A percentile compares a stretch with the other conserved stretches of the same genome.
Conservation (phyloP, 2,113 vertebrate species). For the Thermophis baileyi region DNA sequence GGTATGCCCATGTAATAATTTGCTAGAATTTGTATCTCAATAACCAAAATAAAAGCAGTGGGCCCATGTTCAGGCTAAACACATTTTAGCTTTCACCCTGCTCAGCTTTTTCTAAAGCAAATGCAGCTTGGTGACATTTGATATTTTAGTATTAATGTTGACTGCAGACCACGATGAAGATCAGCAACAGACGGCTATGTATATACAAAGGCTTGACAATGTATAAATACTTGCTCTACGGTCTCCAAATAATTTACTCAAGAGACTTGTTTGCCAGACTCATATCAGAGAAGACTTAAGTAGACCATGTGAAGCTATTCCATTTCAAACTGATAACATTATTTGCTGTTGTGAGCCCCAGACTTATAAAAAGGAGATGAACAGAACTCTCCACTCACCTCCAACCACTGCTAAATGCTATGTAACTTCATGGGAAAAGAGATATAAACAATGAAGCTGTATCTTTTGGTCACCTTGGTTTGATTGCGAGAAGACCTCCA, state of each 20-base stretch:
- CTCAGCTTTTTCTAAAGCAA: background rate
- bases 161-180: background rate
- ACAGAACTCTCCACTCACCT: background rate
- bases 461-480: background rate
- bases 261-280: conserved; percentile 4
- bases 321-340: background rate
- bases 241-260: conserved; percentile 19
- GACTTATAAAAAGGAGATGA: background rate
- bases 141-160: background rate
- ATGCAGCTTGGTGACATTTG: background rate
- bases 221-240: background rate
- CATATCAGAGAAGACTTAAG: background rate
- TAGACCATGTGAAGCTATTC: background rate
- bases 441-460: background rate
- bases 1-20: background rate
- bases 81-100: background rate
- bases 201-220: background rate
- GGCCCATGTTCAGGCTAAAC: background rate
- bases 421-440: background rate
- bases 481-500: no score
- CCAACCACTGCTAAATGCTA: background rate
- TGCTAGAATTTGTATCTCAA: background rate
- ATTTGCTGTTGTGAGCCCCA: background rate
- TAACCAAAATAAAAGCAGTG: background rate
- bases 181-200: background rate